Evolutionary conservation across 2,113 vertebrate genomes (phyloP), one percentile per base, ranked within the genome.

Genomic region (Charina bottae): DNA sequence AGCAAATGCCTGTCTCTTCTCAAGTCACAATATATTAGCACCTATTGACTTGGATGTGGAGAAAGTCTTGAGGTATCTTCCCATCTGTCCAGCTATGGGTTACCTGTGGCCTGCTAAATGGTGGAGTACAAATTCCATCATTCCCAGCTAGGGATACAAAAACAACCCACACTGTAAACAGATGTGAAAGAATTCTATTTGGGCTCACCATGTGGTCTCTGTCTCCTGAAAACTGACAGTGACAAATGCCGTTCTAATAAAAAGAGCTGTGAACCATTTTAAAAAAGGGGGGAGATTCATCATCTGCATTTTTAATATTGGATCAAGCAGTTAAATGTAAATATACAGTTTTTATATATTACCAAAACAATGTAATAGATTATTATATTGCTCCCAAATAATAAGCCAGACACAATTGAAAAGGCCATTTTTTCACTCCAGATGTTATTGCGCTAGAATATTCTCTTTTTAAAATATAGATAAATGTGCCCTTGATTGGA

Each of bases 281-380:
- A 9, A 59, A 68, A 60, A 42, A 33, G 55, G 28, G 46, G 26
- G 24, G 12, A n/a, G 42, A 58, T 26, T 87, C 33, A 83, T 91
- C 64, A n/a, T 46, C 54, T 59, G 62, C 85, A 54, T 46, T 78
- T 37, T 91, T 68, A 91, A 87, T 91, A 83, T 37, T 55, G 46
- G 24, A 59, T 86, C 49, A 91, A 91, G 26, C 62, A 88, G 54
- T 49, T 78, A 19, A 26, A 54, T 88, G 55, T 60, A 53, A 88
- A 37, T 28, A 60, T 23, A 15, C 3, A 78, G 49, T 49, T 12
- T 83, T 60, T 83, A 58, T 56, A 83, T 54, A 83, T 26, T 89
- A 53, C 4, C 68, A 92, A 88, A 88, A 59, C 62, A 84, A 59
- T 28, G 7, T 90, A 90, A 90, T 84, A 28, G 89, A 28, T 42